Base-by-base conservation (phyloP, 2,888 invertebrate genomes). In the Bellardia bayeri region DNA sequence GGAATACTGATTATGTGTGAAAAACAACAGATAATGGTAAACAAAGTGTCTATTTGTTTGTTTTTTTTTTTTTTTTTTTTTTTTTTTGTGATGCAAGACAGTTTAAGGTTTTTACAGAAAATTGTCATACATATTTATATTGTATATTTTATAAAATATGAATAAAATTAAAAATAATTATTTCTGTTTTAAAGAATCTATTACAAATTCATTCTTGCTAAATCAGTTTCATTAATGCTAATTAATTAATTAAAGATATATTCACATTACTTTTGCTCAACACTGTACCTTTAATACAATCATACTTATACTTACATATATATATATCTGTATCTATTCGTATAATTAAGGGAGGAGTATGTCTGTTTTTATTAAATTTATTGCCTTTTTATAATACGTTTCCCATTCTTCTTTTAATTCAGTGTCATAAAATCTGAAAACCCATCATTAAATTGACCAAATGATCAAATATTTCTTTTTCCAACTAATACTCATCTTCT, bases 401-500 rank as follows among this genome's bases (percentile, higher is more conserved):
- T 1, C 33, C 42, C 40, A 2, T 82, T 61, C 40, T 30, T 30
- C 54, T 42, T 49, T 4, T 11, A 16, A 16, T 33, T 61, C 23
- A 72, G 23, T 51, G 64, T 79, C 79, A 84, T 84, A 61, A 84
- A 86, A 81, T 80, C 72, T 40, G 61, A 45, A 78, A 80, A 64
- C 64, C 56, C 75, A 51, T 58, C 66, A 83, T 82, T 84, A 84
- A 86, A 81, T 66, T 88, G 81, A 84, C 86, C 88, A 85, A 82
- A 85, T 85, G 82, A 79, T 82, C 49, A 64, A 78, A 84, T 78
- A 74, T 69, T 82, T 81, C 49, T 33, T 66, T n/a, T 54, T 33
- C 40, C n/a, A 33, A 49, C 51, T 42, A 54, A 66, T 66, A 23
- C n/a, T 61, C 33, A 30, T 16, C 6, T 0, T 37, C 16, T 49